A percentile compares a stretch with the other conserved stretches of the same genome.
phyloP scores from a whole-genome alignment of 1,140 invertebrate species.

The Cephus cinctus region DNA sequence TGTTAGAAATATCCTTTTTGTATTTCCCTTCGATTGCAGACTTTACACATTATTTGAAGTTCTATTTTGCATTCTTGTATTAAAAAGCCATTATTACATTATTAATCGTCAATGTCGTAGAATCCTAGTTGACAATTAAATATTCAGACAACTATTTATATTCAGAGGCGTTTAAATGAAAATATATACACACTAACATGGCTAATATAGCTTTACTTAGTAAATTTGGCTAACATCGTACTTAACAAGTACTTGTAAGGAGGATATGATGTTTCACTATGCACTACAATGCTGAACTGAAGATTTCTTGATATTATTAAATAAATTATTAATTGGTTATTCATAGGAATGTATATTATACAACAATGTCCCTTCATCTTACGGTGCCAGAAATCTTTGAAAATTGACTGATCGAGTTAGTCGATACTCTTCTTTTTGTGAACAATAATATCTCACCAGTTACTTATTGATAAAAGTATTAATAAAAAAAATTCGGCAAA shows the following conservation, averaged over 20 bases:
- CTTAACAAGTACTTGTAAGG: too few relatives aligned
- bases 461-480: background rate
- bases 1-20: too few relatives aligned
- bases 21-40: too few relatives aligned
- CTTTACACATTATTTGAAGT: too few relatives aligned
- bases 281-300: slow-evolving; percentile 2
- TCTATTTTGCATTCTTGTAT: too few relatives aligned
- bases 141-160: too few relatives aligned
- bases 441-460: background rate
- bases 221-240: slow-evolving; percentile 5
- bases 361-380: background rate
- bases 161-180: too few relatives aligned
- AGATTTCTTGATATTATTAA: slow-evolving; percentile 5
- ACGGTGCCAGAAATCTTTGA: too few relatives aligned
- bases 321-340: slow-evolving; percentile 4
- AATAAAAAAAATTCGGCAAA: background rate
- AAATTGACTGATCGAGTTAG: background rate
- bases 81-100: too few relatives aligned
- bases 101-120: too few relatives aligned
- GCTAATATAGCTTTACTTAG: slow-evolving; percentile 5
- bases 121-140: too few relatives aligned
- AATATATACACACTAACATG: slow-evolving; percentile 1
- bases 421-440: background rate
- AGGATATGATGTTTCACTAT: slow-evolving; percentile 1
- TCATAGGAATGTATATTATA: background rate